Base-by-base conservation (phyloP, 2,113 vertebrate species). In the Thinocorus orbignyianus region DNA sequence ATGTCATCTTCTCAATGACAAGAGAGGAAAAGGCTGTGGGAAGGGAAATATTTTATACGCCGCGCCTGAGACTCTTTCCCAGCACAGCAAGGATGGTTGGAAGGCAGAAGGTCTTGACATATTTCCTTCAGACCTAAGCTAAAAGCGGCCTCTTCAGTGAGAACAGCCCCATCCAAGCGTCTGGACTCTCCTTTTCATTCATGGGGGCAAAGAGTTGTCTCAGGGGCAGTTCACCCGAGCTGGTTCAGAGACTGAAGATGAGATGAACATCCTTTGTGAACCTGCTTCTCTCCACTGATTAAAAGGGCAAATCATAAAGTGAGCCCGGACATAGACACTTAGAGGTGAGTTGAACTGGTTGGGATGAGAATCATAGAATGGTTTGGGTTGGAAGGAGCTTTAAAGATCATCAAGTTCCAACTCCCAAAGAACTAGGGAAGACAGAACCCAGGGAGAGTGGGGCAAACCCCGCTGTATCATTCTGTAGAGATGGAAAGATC, bases 1-100 rank as follows among this genome's bases (percentile, higher is more conserved):
- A 88, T 83, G 79, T 93, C 68, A 52, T 92, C 87, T 82, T 87
- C 90, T 85, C 68, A 52, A 62, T 86, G 68, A 70, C 37, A 61
- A 69, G 81, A 69, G 37, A 78, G 85, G 42, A 73, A 70, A 86
- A 82, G 76, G 30, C 81, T 97, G 93, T 82, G 92, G 93, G 93
- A 94, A 90, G 92, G 81, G 94, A 96, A 95, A 54, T 58, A 60
- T 70, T 92, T 86, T 51, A 39, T 61, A 46, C 1, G 3, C 68
- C 83, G 10, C 35, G 68, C 35, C 62, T 80, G 68, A 73, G 30
- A 62, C 31, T 54, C 41, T 73, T 96, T 92, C 76, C 86, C 88
- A 93, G 68, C 79, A 88, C 92, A 51, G 81, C 46, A 20, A 88
- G 76, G 76, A 68, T 25, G 58, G 26, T 4, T 30, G 46, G 23